Base-by-base conservation (phyloP, 1,140 invertebrate species). In the Solen grandis region DNA sequence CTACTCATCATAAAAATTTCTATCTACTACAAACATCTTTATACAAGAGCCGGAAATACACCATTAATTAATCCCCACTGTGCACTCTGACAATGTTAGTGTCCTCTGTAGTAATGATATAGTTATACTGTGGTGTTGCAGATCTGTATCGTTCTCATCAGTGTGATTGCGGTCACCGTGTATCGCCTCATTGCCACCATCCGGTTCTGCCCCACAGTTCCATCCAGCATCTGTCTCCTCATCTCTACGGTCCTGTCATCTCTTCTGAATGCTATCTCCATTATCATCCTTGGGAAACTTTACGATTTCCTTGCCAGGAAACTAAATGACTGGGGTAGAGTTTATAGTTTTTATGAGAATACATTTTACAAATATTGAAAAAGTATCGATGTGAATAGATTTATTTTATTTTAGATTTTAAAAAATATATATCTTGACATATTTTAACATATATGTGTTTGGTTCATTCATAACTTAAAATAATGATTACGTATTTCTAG, bases 251-350 rank as follows among this genome's bases (percentile, higher is more conserved):
- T 93, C 2, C 60, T 88, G 0, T 91, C 91, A 10, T 88, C 92
- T 14, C 14, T 92, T 5, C 84, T 93, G 27, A 93, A 93, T 69
- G 92, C 92, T 13, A 70, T 92, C 5, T 90, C 91, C 31, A 93
- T 93, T 13, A 83, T 93, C 22, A 62, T 92, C 35, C 87, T 93
- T 8, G 90, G 91, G 65, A 91, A 84, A 87, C 22, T 92, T 0
- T 93, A 93, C 86, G 89, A 91, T 50, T 76, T 63, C 27, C 38
- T 93, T 38, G 92, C 92, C n/a, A 73, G 87, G 10, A 89, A 86
- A 62, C 82, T 93, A 2, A 93, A 91, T 69, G 90, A 92, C 38
- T 93, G 92, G 92, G 92, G 92, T 93, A 85, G 87, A 89, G 86
- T 1, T 46, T 46, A n/a, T n/a, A n/a, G n/a, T 13, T 50, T 50